Evolutionary conservation across 2,888 invertebrate genomes (phyloP).

Genomic region (Acronicta leporina): DNA sequence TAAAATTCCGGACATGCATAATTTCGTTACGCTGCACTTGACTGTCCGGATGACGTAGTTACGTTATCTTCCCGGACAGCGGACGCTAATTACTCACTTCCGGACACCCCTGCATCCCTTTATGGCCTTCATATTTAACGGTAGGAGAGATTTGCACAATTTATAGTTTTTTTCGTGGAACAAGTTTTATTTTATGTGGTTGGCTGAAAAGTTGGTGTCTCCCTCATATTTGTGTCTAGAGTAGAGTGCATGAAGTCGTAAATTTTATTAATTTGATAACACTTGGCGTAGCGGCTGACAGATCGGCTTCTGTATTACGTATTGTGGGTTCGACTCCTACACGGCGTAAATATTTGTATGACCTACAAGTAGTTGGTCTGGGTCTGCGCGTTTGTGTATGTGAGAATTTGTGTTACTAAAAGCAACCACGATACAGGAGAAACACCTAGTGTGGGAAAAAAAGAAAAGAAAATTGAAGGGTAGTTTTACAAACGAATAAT

Average conservation of each 20-base stretch:
- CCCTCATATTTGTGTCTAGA: conserved; percentile 3
- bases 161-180: conserved; percentile 39
- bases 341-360: too few relatives aligned
- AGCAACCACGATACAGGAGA: too few relatives aligned
- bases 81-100: conserved; percentile 49
- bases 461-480: too few relatives aligned
- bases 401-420: too few relatives aligned
- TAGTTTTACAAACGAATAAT: too few relatives aligned
- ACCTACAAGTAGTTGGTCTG: too few relatives aligned
- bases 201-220: conserved; percentile 19
- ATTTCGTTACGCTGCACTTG: conserved; percentile 40
- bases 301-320: too few relatives aligned
- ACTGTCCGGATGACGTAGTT: conserved; percentile 38
- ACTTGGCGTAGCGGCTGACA: too few relatives aligned
- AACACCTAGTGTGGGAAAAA: background rate
- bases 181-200: conserved; percentile 36
- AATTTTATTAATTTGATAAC: background rate
- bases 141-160: conserved; percentile 39
- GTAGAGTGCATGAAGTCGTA: background rate
- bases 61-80: conserved; percentile 39
- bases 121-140: conserved; percentile 47
- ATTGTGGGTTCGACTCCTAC: too few relatives aligned
- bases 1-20: conserved; percentile 45
- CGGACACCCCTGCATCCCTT: conserved; percentile 37
- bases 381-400: too few relatives aligned